Base-by-base conservation (phyloP, 2,113 vertebrate species). In the Hippocampus zosterae region DNA sequence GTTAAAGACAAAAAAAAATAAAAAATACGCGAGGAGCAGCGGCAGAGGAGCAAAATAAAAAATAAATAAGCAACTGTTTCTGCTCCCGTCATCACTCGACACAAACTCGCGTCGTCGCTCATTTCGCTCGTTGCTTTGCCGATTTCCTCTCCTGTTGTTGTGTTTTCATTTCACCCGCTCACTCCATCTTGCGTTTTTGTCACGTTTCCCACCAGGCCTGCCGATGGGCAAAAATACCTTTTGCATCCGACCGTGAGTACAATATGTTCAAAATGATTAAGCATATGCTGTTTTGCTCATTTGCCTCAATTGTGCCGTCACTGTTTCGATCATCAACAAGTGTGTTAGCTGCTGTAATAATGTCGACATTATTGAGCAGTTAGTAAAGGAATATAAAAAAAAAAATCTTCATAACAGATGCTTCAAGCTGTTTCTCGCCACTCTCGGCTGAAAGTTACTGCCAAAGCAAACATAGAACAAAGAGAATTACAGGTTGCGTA, bases 51-150 rank as follows among this genome's bases (percentile, higher is more conserved):
- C 23, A 19, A 53, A 55, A 70, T n/a, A 0, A 8, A 18, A 2
- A 19, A 61, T 13, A 41, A 65, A 65, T 8, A 29, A 13, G 27
- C 9, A 16, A 42, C 7, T 3, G 21, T 18, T 33, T 37, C 65
- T 44, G 46, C 71, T 71, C 68, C 80, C 60, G 71, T 75, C 70
- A 55, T 81, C 81, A 85, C 82, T 86, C 81, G 48, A 82, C 88
- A 71, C 78, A 76, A 69, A 74, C 82, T 75, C 84, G 77, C 52
- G 74, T 76, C 63, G 87, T 76, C 63, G 85, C 78, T 79, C 82
- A 85, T 81, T 74, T 77, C 76, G 40, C 77, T 68, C 57, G 18
- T 65, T 73, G 77, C n/a, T 19, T 61, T 75, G 66, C 50, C 67
- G 42, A 72, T 62, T 59, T 44, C 57, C 72, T 72, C 16, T 83